phyloP scores from a whole-genome alignment of 2,113 vertebrate species.

The Vidua macroura region DNA sequence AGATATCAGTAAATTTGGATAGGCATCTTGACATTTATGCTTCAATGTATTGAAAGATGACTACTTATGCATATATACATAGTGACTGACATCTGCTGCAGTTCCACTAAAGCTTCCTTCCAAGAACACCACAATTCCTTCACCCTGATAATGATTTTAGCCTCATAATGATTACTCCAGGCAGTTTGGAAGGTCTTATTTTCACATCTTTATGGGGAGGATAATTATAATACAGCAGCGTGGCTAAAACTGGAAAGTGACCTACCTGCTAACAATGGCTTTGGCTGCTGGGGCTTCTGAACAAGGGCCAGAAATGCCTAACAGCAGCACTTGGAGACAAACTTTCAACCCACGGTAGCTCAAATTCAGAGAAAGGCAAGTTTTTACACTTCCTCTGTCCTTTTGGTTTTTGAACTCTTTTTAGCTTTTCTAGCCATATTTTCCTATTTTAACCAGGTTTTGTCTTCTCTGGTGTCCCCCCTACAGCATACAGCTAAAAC shows the following conservation, averaged over 20 bases:
- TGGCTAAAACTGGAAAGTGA: conserved; percentile 48
- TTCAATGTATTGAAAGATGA: neutral
- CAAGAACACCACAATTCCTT: neutral
- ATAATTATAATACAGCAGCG: conserved; percentile 2
- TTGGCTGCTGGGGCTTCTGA: neutral
- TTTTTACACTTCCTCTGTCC: neutral
- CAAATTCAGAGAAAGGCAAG: neutral
- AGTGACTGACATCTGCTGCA: neutral
- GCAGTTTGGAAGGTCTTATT: neutral
- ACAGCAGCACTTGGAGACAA: neutral
- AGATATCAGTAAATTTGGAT: neutral
- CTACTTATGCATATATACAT: rapidly evolving
- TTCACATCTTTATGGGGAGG: neutral
- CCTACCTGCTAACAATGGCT: conserved; percentile 12
- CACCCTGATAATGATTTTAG: neutral
- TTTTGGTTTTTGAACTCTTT: neutral
- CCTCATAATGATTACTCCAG: neutral
- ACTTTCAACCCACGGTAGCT: neutral
- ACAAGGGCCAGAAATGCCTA: neutral
- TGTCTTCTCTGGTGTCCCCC: neutral
- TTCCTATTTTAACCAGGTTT: neutral
- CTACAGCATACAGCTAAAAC: neutral
- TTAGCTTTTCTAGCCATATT: neutral
- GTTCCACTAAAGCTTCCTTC: neutral
- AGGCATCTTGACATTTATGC: neutral